Percentiles rank a stretch among this genome's conserved stretches.
These are phyloP conservation scores for Nebria salina DNA, from an alignment of 2,888 invertebrate genomes.

Conservation along the genomic window DNA sequence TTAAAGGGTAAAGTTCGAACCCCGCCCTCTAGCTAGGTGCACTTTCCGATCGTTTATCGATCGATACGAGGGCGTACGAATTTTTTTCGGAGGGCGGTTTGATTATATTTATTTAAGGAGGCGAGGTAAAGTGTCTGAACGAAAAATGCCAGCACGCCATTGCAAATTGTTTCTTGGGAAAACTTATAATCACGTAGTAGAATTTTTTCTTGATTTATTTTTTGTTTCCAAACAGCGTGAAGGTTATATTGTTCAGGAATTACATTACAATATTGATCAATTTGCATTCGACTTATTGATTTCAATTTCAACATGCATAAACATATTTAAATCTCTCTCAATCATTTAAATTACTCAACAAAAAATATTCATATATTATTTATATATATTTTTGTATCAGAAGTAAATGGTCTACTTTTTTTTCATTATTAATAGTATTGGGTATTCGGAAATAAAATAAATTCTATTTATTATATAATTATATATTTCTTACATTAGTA, in stretches of 20 bases:
- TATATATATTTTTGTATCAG: no score
- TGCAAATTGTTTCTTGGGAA: conserved; percentile 15
- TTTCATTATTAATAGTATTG: no score
- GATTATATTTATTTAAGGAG: conserved; percentile 3
- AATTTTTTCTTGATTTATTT: conserved; percentile 10
- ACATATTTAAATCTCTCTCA: not conserved
- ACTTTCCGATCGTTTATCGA: conserved; percentile 28
- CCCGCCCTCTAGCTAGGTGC: conserved; percentile 19
- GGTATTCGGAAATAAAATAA: no score
- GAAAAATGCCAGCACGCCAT: conserved; percentile 11
- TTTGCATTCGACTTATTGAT: not conserved
- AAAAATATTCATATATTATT: no score
- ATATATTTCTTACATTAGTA: no score
- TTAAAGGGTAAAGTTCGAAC: conserved; percentile 33
- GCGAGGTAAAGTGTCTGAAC: not conserved
- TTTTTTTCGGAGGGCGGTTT: not conserved
- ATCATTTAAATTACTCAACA: no score
- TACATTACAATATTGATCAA: not conserved
- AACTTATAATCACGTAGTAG: not conserved
- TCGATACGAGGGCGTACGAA: conserved; percentile 24
- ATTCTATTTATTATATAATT: no score
- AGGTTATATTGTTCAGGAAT: not conserved
- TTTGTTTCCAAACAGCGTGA: conserved; percentile 4
- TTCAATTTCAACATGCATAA: not conserved
- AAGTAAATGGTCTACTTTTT: no score